A percentile compares a stretch with the other conserved stretches of the same genome.
Evolutionary conservation across 2,888 invertebrate genomes (phyloP).

Genomic region (Ptilodon capucinus): DNA sequence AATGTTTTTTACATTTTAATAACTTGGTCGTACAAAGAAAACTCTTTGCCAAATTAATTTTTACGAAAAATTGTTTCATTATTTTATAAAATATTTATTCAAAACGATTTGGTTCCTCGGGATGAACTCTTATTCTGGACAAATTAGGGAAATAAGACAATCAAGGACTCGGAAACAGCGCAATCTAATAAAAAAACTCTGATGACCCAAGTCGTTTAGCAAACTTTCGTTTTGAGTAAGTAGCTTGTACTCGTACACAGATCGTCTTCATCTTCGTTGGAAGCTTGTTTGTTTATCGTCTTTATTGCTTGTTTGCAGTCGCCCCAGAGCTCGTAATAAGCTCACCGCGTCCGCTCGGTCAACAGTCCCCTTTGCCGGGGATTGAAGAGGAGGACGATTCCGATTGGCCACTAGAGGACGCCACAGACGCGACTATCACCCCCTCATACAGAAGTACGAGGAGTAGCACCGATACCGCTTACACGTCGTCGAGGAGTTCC

Average conservation of each 20-base stretch:
- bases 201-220: slow-evolving; percentile 43
- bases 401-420: slow-evolving; percentile 80
- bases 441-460: slow-evolving; percentile 78
- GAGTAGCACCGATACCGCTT: slow-evolving; percentile 78
- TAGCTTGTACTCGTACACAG: slow-evolving; percentile 14
- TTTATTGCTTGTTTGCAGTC: slow-evolving; percentile 75
- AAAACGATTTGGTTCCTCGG: background rate
- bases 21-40: background rate
- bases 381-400: slow-evolving; percentile 92
- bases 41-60: background rate
- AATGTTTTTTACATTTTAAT: background rate
- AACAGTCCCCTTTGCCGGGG: slow-evolving; percentile 90
- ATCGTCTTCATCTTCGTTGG: slow-evolving; percentile 12
- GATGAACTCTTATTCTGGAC: slow-evolving; percentile 14
- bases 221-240: slow-evolving; percentile 38
- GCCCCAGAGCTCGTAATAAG: slow-evolving; percentile 78
- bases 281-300: slow-evolving; percentile 41
- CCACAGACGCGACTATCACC: slow-evolving; percentile 74
- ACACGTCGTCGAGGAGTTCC: slow-evolving; percentile 74
- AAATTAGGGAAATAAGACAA: slow-evolving; percentile 30
- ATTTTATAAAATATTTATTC: background rate
- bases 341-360: slow-evolving; percentile 83
- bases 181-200: slow-evolving; percentile 33
- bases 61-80: background rate
- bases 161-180: slow-evolving; percentile 32